Evolutionary conservation across 1,140 invertebrate genomes (phyloP).

Genomic region (Arctopsyche grandis): DNA sequence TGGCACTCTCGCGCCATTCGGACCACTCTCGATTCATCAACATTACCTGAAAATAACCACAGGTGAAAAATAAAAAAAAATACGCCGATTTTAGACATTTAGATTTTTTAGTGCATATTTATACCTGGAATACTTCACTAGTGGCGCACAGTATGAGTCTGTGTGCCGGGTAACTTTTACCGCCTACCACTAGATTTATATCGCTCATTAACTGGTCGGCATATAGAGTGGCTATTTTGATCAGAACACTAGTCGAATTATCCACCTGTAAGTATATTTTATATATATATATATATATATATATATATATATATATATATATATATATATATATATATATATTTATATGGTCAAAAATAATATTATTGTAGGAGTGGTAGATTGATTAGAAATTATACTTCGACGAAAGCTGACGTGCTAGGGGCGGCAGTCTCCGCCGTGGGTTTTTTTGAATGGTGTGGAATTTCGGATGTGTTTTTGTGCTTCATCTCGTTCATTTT

Average conservation of each 20-base stretch:
- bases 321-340: too few species aligned
- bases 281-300: too few species aligned
- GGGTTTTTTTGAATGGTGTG: background rate
- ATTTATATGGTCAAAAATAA: background rate
- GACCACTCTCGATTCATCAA: conserved; percentile 93
- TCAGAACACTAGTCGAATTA: conserved; percentile 80
- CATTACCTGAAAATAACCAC: conserved; percentile 74
- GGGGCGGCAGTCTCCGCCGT: background rate
- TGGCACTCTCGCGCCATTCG: conserved; percentile 85
- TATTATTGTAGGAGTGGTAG: too few species aligned
- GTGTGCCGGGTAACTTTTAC: conserved; percentile 86
- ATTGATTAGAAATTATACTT: background rate
- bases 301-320: too few species aligned
- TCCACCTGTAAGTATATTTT: conserved; percentile 81
- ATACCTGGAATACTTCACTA: conserved; percentile 94
- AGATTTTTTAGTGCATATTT: conserved; percentile 19
- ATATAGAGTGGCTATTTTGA: conserved; percentile 85
- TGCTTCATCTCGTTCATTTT: conserved; percentile 11
- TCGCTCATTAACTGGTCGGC: conserved; percentile 88
- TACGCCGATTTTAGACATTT: background rate
- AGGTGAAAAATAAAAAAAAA: conserved; percentile 1
- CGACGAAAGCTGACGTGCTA: background rate
- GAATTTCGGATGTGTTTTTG: background rate
- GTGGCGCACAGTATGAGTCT: conserved; percentile 92
- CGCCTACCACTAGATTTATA: conserved; percentile 82